phyloP scores from a whole-genome alignment of 2,888 invertebrate genomes.

The Microdon myrmicae region DNA sequence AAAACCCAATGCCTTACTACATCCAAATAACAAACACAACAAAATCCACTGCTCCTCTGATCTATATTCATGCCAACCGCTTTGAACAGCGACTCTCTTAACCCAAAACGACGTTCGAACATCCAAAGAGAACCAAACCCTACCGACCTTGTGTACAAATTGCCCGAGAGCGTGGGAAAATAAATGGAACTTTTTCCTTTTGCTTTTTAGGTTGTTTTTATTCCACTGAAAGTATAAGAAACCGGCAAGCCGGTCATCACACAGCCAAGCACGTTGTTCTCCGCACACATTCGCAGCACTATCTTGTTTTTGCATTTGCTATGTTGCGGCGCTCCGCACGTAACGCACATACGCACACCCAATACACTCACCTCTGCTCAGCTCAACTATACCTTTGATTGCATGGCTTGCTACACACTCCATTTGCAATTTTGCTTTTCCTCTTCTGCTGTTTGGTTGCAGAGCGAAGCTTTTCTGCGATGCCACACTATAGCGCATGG shows the following conservation, averaged over 20 bases:
- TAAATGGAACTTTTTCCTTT: too few relatives aligned
- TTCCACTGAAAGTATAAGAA: constrained; percentile 4
- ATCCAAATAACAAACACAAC: neutral
- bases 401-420: too few relatives aligned
- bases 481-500: neutral
- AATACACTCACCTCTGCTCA: neutral
- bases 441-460: neutral
- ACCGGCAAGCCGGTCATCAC: constrained; percentile 24
- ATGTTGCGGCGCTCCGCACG: neutral
- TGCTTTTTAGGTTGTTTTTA: constrained; percentile 16
- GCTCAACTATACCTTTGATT: constrained; percentile 1
- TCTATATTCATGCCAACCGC: too few relatives aligned
- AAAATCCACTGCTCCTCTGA: too few relatives aligned
- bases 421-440: constrained; percentile 21
- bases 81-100: constrained; percentile 28
- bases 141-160: constrained; percentile 11
- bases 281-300: constrained; percentile 18
- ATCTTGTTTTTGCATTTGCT: constrained; percentile 32
- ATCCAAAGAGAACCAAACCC: constrained; percentile 5
- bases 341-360: neutral
- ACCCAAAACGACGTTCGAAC: too few relatives aligned
- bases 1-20: neutral
- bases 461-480: constrained; percentile 20
- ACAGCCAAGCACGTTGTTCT: constrained; percentile 10
- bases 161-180: constrained; percentile 38